Percentiles rank a stretch among this genome's conserved stretches.
phyloP scores from a whole-genome alignment of 2,888 invertebrate species.

The Microplitis deprimator region DNA sequence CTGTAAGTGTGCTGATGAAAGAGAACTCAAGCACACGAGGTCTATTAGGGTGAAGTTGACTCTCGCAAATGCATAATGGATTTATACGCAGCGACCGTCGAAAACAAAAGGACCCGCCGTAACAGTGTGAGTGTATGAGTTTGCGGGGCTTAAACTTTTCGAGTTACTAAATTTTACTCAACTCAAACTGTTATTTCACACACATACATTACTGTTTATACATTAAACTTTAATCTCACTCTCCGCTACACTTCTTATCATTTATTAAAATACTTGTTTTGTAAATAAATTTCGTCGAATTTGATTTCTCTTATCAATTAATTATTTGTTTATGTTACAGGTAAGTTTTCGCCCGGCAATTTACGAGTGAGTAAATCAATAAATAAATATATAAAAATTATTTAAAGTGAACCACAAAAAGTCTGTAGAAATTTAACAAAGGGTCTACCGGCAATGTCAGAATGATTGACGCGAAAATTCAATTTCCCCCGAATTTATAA shows the following conservation, averaged over 20 bases:
- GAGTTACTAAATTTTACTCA: slow-evolving; percentile 40
- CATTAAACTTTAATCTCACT: slow-evolving; percentile 31
- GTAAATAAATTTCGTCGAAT: no score
- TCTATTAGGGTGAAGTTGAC: slow-evolving; percentile 48
- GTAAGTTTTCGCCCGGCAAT: no score
- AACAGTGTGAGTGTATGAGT: slow-evolving; percentile 32
- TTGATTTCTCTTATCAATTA: no score
- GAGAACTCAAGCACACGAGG: slow-evolving; percentile 22
- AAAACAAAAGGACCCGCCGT: slow-evolving; percentile 46
- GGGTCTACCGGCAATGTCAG: slow-evolving; percentile 51
- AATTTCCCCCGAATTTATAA: slow-evolving; percentile 51
- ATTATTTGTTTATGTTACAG: no score
- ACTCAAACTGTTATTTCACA: slow-evolving; percentile 1
- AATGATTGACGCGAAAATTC: slow-evolving; percentile 60
- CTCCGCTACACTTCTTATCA: no score
- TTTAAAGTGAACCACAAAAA: no score
- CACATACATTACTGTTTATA: slow-evolving; percentile 23
- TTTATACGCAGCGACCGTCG: slow-evolving; percentile 44
- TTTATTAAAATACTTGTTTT: no score
- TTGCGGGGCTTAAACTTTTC: slow-evolving; percentile 42
- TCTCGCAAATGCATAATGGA: slow-evolving; percentile 52
- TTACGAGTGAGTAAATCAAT: not conserved
- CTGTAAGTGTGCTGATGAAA: not conserved
- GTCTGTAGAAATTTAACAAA: not conserved
- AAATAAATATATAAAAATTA: not conserved